These are phyloP conservation scores for Hepsetus odoe DNA, from an alignment of 2,113 vertebrate genomes.

Conservation along the genomic window DNA sequence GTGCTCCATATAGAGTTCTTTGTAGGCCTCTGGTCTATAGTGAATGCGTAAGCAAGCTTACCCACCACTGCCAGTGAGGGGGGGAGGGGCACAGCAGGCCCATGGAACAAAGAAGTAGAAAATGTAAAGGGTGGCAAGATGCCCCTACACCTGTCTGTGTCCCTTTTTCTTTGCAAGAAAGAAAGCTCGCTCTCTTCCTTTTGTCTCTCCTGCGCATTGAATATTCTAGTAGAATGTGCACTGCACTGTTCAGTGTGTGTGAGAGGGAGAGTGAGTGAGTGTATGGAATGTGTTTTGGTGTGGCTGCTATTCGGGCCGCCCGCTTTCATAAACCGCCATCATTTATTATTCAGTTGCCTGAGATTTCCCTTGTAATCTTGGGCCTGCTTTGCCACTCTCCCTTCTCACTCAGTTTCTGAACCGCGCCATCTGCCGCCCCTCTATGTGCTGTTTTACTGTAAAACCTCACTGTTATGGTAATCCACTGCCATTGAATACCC, in stretches of 20 bases:
- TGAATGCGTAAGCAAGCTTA: constrained; percentile 42
- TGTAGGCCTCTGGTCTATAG: constrained; percentile 40
- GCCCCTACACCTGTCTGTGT: constrained; percentile 51
- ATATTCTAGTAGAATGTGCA: constrained; percentile 45
- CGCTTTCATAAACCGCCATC: constrained; percentile 53
- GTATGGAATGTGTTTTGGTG: constrained; percentile 20
- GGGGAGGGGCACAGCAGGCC: constrained; percentile 40
- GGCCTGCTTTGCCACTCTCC: constrained; percentile 38
- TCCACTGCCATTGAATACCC: background rate
- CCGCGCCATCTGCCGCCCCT: background rate
- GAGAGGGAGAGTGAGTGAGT: constrained; percentile 19
- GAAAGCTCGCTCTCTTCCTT: constrained; percentile 42
- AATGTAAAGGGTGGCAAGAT: constrained; percentile 42
- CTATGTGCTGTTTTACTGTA: background rate
- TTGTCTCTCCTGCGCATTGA: constrained; percentile 48
- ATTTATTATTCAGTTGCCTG: constrained; percentile 66
- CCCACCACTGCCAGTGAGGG: constrained; percentile 23
- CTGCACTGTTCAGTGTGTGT: constrained; percentile 20
- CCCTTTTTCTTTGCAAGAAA: constrained; percentile 16
- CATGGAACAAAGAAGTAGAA: constrained; percentile 57
- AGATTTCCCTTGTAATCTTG: constrained; percentile 54
- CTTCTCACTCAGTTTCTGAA: constrained; percentile 18
- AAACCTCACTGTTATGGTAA: constrained; percentile 37
- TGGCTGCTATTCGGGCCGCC: constrained; percentile 30
- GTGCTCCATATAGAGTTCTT: constrained; percentile 29